Evolutionary conservation across 2,113 vertebrate genomes (phyloP).

Genomic region (Sakesphorus luctuosus): DNA sequence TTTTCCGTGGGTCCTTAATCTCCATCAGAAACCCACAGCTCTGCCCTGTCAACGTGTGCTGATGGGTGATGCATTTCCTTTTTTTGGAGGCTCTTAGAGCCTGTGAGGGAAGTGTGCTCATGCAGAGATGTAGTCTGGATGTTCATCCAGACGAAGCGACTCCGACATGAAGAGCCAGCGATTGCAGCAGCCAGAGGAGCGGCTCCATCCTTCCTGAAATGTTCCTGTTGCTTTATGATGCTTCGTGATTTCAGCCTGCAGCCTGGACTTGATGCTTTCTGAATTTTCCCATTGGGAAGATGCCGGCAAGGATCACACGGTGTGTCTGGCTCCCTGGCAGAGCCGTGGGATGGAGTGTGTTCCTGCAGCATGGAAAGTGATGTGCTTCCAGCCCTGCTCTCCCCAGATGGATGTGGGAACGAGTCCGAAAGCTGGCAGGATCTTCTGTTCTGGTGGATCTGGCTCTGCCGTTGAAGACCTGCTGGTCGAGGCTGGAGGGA

Average conservation of each 20-base stretch:
- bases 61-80: not conserved
- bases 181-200: not conserved
- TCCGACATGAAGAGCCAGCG: rapidly evolving
- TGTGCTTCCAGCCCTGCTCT: not conserved
- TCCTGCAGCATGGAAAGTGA: not conserved
- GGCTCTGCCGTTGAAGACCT: not conserved
- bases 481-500: slow-evolving; percentile 14
- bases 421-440: not conserved
- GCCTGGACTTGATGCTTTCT: not conserved
- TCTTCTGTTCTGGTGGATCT: not conserved
- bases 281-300: not conserved
- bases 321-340: not conserved
- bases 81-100: not conserved
- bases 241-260: not conserved
- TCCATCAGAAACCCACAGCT: not conserved
- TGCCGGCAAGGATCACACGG: rapidly evolving
- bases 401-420: not conserved
- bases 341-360: not conserved
- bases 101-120: not conserved
- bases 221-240: rapidly evolving
- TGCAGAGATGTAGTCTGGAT: not conserved
- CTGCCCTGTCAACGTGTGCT: not conserved
- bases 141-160: not conserved
- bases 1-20: slow-evolving; percentile 13
- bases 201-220: not conserved